These are phyloP conservation scores for Thomomys bottae DNA, from an alignment of 2,113 vertebrate species.

Conservation along the genomic window DNA sequence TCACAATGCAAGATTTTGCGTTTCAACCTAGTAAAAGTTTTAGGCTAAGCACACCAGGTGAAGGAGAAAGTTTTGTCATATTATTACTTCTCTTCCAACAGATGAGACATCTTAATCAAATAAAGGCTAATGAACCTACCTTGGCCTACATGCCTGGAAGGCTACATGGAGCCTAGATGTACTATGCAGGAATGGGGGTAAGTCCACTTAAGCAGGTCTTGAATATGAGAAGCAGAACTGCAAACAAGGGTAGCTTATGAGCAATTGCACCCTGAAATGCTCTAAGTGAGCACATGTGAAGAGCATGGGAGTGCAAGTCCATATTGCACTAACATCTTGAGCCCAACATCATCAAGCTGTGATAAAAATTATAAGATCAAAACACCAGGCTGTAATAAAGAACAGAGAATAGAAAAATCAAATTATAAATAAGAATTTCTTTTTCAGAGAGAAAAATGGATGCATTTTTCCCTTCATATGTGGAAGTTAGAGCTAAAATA, in stretches of 20 bases:
- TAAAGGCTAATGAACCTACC: background rate
- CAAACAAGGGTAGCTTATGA: background rate
- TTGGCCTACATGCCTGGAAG: background rate
- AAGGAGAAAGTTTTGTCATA: background rate
- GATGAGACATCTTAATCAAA: background rate
- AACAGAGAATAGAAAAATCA: background rate
- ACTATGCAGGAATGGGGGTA: background rate
- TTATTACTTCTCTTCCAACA: slow-evolving; percentile 22
- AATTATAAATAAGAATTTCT: background rate
- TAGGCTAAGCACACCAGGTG: background rate
- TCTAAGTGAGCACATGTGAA: background rate
- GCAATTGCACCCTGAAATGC: background rate
- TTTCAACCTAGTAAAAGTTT: background rate
- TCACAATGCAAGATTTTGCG: background rate
- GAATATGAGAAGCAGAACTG: background rate
- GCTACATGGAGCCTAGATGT: background rate
- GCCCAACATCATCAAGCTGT: background rate
- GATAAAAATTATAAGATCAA: background rate
- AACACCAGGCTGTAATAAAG: background rate
- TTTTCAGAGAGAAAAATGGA: background rate
- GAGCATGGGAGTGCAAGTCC: background rate
- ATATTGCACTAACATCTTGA: background rate
- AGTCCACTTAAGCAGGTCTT: background rate
- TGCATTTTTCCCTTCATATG: no score
- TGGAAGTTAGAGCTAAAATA: no score